Evolutionary conservation across 1,140 invertebrate species (phyloP), one percentile per base, ranked within the genome.

Genomic region (Mercenaria mercenaria): DNA sequence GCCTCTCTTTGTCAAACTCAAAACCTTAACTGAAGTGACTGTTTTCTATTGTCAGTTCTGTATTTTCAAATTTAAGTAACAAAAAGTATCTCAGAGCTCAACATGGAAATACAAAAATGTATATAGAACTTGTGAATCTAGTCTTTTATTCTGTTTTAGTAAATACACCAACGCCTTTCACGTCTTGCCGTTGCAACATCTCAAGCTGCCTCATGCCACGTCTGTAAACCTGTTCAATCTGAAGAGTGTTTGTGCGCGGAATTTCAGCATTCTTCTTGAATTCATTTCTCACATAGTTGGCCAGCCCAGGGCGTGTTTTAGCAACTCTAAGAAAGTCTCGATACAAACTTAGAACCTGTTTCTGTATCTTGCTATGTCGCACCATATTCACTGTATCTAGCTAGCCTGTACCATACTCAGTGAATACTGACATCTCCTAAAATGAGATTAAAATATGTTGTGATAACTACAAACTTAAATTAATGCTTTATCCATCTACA

Each of bases 321-420:
- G 95, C 94, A n/a, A 95, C 94, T 82, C 94, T 90, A 34, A 96
- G 89, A 91, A 96, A 96, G 85, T 96, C 94, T 67, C 94, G 94
- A 83, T 96, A 96, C 47, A 96, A 91, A 64, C 92, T 93, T n/a
- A 96, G 90, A n/a, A 96, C 95, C 90, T 96, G 94, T 29, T 94
- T 88, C 85, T 96, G 96, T 23, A 96, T 91, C 90, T 95, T 95
- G 93, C 96, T 96, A 86, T 96, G 92, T 72, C 91, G 64, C 74
- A 92, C 81, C 94, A 95, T 95, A 11, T 77, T 67, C 61, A 32
- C 18, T 32, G 4, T n/a, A n/a, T n/a, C n/a, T n/a, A n/a, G n/a
- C n/a, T n/a, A n/a, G n/a, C n/a, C n/a, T n/a, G n/a, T n/a, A n/a
- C n/a, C n/a, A n/a, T n/a, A n/a, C n/a, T n/a, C n/a, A n/a, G n/a